Base-by-base conservation (phyloP, 2,113 vertebrate genomes). In the Lutjanus erythropterus region DNA sequence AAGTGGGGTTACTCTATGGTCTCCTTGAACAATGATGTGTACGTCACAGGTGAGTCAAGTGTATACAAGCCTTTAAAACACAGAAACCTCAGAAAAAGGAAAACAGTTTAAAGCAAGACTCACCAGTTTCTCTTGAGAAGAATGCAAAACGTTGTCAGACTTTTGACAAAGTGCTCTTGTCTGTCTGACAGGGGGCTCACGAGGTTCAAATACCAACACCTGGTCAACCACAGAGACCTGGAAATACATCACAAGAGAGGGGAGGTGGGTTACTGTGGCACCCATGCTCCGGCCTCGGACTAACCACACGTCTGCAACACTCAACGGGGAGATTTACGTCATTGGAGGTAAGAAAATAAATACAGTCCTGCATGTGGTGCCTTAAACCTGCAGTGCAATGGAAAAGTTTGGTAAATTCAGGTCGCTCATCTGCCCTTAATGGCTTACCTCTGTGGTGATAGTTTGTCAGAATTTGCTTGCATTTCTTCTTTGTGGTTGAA, bases 1-100 rank as follows among this genome's bases (percentile, higher is more conserved):
- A 99, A 99, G 78, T 99, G 97, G 98, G 98, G 98, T 60, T 99
- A 96, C 91, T 97, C 98, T 23, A 78, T 98, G 91, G 96, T 97
- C 1, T 95, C 95, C 0, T 92, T 99, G 66, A 98, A 98, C 93
- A 98, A 97, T 0, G 92, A 97, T 0, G 94, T 99, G 50, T 99
- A 99, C 0, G 94, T 99, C 84, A 98, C 97, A 95, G 98, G 98
- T 99, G 77, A 60, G 96, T 80, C 7, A 47, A 56, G 11, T 18
- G 4, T 21, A 2, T 23, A 2, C 14, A 27, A 49, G 12, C n/a
- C 16, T 42, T 80, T 41, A 55, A 66, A 79, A 46, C 29, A 29
- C 10, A 50, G 9, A 66, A 78, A 61, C 52, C 4, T 21, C 4
- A n/a, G 5, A 5, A 18, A 71, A 62, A 31, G n/a, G 1, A 11